These are phyloP conservation scores for Cantharis lateralis DNA, from an alignment of 2,888 invertebrate species.

Conservation along the genomic window DNA sequence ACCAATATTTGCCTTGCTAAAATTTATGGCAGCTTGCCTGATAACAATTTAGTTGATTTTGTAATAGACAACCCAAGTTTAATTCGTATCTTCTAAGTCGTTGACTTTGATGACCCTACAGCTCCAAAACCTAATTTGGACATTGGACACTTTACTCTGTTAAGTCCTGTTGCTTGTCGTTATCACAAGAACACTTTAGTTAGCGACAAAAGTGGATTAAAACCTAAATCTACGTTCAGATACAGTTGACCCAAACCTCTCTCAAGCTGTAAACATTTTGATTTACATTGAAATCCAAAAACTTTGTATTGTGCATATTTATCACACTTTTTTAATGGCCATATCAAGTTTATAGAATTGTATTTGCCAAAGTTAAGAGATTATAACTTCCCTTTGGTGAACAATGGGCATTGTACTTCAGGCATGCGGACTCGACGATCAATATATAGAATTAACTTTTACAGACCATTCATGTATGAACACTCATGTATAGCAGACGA, in stretches of 20 bases:
- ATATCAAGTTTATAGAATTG: slow-evolving; percentile 6
- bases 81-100: slow-evolving; percentile 11
- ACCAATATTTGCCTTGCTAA: slow-evolving; percentile 21
- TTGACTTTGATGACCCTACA: slow-evolving; percentile 5
- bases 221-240: slow-evolving; percentile 7
- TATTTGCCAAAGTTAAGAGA: slow-evolving; percentile 14
- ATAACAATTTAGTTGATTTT: slow-evolving; percentile 10
- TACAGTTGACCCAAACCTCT: slow-evolving; percentile 5
- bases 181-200: slow-evolving; percentile 11
- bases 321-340: slow-evolving; percentile 6
- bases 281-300: not conserved
- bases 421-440: slow-evolving; percentile 6
- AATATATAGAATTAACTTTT: slow-evolving; percentile 15
- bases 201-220: slow-evolving; percentile 17
- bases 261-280: not conserved
- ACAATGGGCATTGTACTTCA: slow-evolving; percentile 17
- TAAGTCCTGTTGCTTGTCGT: slow-evolving; percentile 17
- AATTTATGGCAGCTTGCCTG: slow-evolving; percentile 18
- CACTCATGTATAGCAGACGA: not conserved
- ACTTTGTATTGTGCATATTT: slow-evolving; percentile 7
- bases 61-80: slow-evolving; percentile 11
- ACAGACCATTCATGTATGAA: slow-evolving; percentile 5
- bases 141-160: slow-evolving; percentile 7
- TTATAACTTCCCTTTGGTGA: slow-evolving; percentile 16
- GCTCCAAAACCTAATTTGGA: slow-evolving; percentile 1